phyloP scores from a whole-genome alignment of 2,113 vertebrate genomes.

The Jacana jacana region DNA sequence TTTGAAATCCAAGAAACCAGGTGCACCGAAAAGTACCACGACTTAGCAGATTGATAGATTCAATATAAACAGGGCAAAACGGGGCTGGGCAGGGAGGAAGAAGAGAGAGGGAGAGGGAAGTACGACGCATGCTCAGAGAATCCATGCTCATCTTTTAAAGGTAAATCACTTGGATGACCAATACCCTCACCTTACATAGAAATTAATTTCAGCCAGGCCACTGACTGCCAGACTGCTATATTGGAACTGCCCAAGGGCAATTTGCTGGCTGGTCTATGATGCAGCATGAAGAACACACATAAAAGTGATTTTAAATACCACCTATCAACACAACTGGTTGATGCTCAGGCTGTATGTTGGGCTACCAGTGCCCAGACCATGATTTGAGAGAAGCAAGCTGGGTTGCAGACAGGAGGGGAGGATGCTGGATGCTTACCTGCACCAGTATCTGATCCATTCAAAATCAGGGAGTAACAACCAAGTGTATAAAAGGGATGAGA shows the following conservation, averaged over 20 bases:
- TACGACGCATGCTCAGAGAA: not conserved
- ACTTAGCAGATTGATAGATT: not conserved
- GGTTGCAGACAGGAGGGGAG: not conserved
- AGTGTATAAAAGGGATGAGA: not conserved
- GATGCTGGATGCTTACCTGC: accelerated
- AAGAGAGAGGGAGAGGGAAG: not conserved
- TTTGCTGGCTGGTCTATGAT: not conserved
- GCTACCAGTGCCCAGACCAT: not conserved
- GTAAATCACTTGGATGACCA: not conserved
- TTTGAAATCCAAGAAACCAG: not conserved
- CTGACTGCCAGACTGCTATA: not conserved
- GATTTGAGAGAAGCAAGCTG: not conserved
- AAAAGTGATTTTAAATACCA: not conserved
- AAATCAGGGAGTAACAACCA: not conserved
- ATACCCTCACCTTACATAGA: not conserved
- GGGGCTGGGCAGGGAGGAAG: not conserved
- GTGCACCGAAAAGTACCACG: not conserved
- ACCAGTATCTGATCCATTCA: not conserved
- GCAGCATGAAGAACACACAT: not conserved
- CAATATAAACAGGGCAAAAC: not conserved
- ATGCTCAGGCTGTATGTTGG: not conserved
- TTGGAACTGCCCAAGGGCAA: not conserved
- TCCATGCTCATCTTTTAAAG: not conserved
- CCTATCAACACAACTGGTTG: not conserved
- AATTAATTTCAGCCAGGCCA: not conserved